phyloP scores from a whole-genome alignment of 2,888 invertebrate species.

The Incurvaria masculella region DNA sequence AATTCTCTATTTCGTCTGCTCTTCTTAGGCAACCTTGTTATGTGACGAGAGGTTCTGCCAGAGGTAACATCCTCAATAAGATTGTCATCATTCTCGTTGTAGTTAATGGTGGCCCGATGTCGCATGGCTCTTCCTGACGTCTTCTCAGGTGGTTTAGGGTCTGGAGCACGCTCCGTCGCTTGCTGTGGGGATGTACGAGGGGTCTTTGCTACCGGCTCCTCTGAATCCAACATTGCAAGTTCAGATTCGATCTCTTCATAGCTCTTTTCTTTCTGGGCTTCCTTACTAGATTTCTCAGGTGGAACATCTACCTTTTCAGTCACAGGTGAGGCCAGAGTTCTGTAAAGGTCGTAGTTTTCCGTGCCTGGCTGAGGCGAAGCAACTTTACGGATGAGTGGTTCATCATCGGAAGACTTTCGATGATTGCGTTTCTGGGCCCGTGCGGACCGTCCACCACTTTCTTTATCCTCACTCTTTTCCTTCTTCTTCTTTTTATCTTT shows the following conservation, averaged over 20 bases:
- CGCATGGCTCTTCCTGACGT: conserved; percentile 39
- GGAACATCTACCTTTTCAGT: conserved; percentile 20
- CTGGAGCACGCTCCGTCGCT: conserved; percentile 34
- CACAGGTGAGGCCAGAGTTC: conserved; percentile 49
- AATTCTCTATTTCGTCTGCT: conserved; percentile 35
- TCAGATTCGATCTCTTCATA: conserved; percentile 39
- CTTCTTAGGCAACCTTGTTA: conserved; percentile 43
- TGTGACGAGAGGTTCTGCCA: conserved; percentile 23
- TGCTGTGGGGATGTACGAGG: conserved; percentile 32
- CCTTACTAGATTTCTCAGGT: conserved; percentile 21
- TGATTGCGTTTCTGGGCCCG: conserved; percentile 45
- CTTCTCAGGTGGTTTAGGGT: conserved; percentile 43
- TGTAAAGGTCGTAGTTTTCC: conserved; percentile 50
- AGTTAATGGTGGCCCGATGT: conserved; percentile 48
- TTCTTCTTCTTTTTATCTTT: conserved; percentile 45
- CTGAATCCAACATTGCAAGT: conserved; percentile 36
- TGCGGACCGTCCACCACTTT: conserved; percentile 25
- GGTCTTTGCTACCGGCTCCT: conserved; percentile 26
- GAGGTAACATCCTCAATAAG: conserved; percentile 45
- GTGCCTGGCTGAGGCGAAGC: conserved; percentile 52
- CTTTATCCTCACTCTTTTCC: conserved; percentile 49
- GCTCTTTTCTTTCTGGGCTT: conserved; percentile 21
- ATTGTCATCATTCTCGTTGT: conserved; percentile 57
- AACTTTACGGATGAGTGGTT: conserved; percentile 29
- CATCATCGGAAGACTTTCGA: conserved; percentile 35